Conservation (phyloP, 2,797 vertebrate genomes). For the Oceanodroma leucorhoa region DNA sequence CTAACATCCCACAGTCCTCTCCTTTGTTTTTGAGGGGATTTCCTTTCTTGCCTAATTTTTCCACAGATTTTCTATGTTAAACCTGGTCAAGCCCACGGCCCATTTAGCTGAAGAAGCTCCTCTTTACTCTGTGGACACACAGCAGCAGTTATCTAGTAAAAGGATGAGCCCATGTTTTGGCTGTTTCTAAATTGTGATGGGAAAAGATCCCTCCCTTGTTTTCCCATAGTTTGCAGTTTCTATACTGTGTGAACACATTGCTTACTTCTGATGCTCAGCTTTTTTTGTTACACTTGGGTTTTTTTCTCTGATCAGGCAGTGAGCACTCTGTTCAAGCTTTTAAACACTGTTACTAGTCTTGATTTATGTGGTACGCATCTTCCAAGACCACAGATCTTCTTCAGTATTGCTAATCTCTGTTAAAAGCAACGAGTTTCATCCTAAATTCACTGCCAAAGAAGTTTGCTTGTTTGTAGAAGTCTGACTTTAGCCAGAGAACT, state of each 20-base stretch:
- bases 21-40: neutral
- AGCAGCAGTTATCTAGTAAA: neutral
- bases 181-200: neutral
- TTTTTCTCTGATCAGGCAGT: neutral
- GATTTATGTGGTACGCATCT: neutral
- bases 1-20: neutral
- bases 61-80: neutral
- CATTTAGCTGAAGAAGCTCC: neutral
- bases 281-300: neutral
- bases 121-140: neutral
- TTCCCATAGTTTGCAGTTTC: neutral
- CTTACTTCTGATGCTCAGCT: rapidly evolving
- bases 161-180: neutral
- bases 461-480: neutral
- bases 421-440: neutral
- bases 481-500: neutral
- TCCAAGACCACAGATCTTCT: neutral
- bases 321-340: neutral
- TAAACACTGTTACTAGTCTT: neutral
- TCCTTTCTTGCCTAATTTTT: neutral
- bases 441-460: neutral
- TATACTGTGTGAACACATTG: neutral
- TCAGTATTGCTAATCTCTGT: neutral
- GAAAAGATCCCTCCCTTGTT: neutral
- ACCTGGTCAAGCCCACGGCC: neutral